phyloP scores from a whole-genome alignment of 2,797 vertebrate species.

The Thalassophryne amazonica region DNA sequence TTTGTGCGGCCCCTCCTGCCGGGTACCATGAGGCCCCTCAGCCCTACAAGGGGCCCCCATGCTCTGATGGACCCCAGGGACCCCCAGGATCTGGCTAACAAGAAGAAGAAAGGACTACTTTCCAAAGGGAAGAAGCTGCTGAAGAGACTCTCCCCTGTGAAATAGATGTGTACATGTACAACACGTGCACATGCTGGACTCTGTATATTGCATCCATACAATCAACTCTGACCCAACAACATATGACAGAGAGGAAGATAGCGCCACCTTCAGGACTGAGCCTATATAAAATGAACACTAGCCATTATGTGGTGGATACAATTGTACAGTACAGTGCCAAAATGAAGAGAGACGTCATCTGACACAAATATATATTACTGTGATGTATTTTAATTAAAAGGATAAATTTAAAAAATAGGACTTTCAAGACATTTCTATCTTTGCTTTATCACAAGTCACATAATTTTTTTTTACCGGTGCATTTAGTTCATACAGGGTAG shows the following conservation, averaged over 20 bases:
- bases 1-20: slow-evolving; percentile 88
- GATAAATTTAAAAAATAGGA: slow-evolving; percentile 66
- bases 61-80: slow-evolving; percentile 48
- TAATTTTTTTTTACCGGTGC: not conserved
- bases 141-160: slow-evolving; percentile 91
- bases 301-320: too few relatives aligned
- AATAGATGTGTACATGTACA: slow-evolving; percentile 49
- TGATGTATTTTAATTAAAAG: slow-evolving; percentile 62
- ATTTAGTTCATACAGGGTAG: slow-evolving; percentile 51
- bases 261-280: slow-evolving; percentile 41
- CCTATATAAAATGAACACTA: slow-evolving; percentile 42
- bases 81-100: slow-evolving; percentile 87
- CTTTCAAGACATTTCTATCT: slow-evolving; percentile 78
- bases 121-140: slow-evolving; percentile 98
- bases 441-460: slow-evolving; percentile 23
- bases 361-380: slow-evolving; percentile 57
- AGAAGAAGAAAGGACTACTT: slow-evolving; percentile 97
- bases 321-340: slow-evolving; percentile 67
- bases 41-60: slow-evolving; percentile 62
- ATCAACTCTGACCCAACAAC: slow-evolving; percentile 49
- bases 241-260: slow-evolving; percentile 37
- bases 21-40: slow-evolving; percentile 85
- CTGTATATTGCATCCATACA: slow-evolving; percentile 59
- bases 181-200: slow-evolving; percentile 36
- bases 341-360: slow-evolving; percentile 38